Evolutionary conservation across 2,888 invertebrate species (phyloP), one percentile per base, ranked within the genome.

Genomic region (Andrena dorsata): DNA sequence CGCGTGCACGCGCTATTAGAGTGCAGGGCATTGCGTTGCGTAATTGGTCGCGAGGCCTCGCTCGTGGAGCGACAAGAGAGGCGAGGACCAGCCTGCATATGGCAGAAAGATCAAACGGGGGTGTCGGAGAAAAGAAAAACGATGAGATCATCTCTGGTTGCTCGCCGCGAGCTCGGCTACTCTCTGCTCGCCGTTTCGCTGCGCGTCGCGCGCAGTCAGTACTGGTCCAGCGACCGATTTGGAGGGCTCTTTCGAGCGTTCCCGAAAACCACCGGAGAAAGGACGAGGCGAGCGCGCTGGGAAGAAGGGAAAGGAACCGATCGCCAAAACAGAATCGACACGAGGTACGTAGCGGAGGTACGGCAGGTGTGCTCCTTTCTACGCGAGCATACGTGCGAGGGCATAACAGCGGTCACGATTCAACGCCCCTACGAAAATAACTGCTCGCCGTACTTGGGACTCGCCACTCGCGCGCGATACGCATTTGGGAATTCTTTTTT

Each of bases 101-200:
- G 91, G 87, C 84, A 85, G 86, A 90, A 90, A 89, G 90, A 91
- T 92, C 88, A 88, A 76, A 88, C 84, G 84, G 85, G 90, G 90
- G 85, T 90, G 90, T 89, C 87, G 89, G 89, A 89, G 88, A 90
- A 83, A 74, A 89, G 84, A 81, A 83, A 88, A 88, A 84, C 88
- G 91, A 90, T 92, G 92, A 92, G 90, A 89, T 92, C 92, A 92
- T 91, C 90, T 72, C 71, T 73, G 71, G 41, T 72, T 53, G 77
- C 69, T 47, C 32, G 56, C 64, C 28, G 65, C 51, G 68, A 56
- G 58, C 58, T 58, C 69, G 66, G 47, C 41, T 41, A 41, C 41
- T 41, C 41, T 41, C 41, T 41, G 41, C 41, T 41, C 41, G 41
- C 41, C 60, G 76, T 41, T 60, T 56, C 65, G 28, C 65, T 16